A percentile compares a stretch with the other conserved stretches of the same genome.
phyloP scores from a whole-genome alignment of 2,888 invertebrate species.

The Mesopsocus fuscifrons region DNA sequence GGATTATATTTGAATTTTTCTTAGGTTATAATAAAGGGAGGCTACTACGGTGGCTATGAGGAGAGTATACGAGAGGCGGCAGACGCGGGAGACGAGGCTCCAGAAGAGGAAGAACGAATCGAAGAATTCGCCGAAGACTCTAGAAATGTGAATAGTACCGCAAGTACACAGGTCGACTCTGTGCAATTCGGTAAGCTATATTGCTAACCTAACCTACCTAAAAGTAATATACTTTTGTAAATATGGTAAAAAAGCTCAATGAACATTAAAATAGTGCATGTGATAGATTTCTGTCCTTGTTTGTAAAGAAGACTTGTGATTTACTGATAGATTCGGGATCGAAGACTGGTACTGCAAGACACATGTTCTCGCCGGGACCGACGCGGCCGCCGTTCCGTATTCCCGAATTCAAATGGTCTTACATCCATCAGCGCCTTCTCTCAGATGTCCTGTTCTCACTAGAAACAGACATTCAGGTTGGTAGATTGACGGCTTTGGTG shows the following conservation, averaged over 20 bases:
- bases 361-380: constrained; percentile 87
- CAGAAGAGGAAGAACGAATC: constrained; percentile 11
- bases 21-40: constrained; percentile 6
- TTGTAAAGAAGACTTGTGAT: too few species aligned
- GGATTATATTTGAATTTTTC: too few species aligned
- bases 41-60: constrained; percentile 8
- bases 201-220: constrained; percentile 31
- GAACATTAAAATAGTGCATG: too few species aligned
- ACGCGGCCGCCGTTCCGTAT: constrained; percentile 93
- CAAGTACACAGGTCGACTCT: constrained; percentile 19
- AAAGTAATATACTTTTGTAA: too few species aligned
- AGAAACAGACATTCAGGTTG: constrained; percentile 92
- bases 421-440: constrained; percentile 88
- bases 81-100: constrained; percentile 12
- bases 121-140: constrained; percentile 14
- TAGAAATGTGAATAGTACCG: constrained; percentile 18
- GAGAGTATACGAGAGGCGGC: neutral
- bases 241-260: too few species aligned
- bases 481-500: constrained; percentile 49
- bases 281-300: too few species aligned
- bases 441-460: constrained; percentile 92
- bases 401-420: constrained; percentile 99
- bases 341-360: too few species aligned
- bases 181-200: constrained; percentile 18
- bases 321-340: too few species aligned